A percentile compares a stretch with the other conserved stretches of the same genome.
Conservation (phyloP, 2,888 invertebrate species). For the Bruchidius siliquastri region DNA sequence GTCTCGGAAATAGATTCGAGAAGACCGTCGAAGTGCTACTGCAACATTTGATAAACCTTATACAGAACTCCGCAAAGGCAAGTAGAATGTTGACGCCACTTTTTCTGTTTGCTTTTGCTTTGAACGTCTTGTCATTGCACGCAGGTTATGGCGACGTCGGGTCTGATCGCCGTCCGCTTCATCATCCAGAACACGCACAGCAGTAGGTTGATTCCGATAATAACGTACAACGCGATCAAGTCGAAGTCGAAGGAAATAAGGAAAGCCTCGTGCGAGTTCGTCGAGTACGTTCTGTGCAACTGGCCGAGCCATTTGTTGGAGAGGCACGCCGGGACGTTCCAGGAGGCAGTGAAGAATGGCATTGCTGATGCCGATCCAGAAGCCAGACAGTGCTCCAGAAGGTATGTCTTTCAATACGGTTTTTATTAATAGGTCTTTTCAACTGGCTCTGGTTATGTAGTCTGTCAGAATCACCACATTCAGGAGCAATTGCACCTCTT, state of each 20-base stretch:
- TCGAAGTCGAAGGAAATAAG: conserved; percentile 93
- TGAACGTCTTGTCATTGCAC: conserved; percentile 20
- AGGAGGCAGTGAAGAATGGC: conserved; percentile 81
- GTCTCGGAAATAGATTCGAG: conserved; percentile 77
- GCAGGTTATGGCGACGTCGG: conserved; percentile 84
- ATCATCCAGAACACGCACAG: conserved; percentile 81
- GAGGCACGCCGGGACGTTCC: conserved; percentile 68
- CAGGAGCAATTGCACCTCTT: too few relatives aligned
- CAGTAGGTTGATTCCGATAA: conserved; percentile 73
- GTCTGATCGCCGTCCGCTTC: conserved; percentile 79
- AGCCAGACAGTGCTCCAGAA: conserved; percentile 76
- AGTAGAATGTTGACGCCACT: conserved; percentile 27
- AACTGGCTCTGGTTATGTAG: too few relatives aligned
- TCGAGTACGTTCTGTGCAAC: conserved; percentile 75
- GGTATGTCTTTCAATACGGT: too few relatives aligned
- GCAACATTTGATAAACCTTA: conserved; percentile 78
- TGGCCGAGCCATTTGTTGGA: conserved; percentile 86
- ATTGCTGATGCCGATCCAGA: conserved; percentile 91
- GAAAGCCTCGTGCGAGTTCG: conserved; percentile 70
- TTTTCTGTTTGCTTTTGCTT: too few relatives aligned
- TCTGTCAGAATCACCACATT: too few relatives aligned
- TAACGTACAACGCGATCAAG: conserved; percentile 67
- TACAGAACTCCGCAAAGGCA: conserved; percentile 94
- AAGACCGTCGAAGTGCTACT: conserved; percentile 80
- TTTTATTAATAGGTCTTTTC: too few relatives aligned